Percentiles rank a stretch among this genome's conserved stretches.
These are phyloP conservation scores for Meta bourneti DNA, from an alignment of 2,888 invertebrate species.

Conservation along the genomic window DNA sequence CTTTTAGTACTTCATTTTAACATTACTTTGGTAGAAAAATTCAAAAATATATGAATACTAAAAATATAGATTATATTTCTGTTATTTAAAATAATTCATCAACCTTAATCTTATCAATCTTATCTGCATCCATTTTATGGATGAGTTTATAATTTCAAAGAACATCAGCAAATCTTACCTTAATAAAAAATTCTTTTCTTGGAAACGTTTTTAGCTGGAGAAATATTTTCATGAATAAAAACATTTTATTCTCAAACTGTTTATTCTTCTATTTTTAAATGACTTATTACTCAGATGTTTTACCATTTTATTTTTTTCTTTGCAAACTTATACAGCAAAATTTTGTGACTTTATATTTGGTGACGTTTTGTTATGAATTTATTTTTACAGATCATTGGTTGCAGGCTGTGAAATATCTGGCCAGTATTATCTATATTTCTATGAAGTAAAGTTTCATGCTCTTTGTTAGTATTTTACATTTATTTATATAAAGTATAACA, in stretches of 20 bases:
- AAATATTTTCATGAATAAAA: no score
- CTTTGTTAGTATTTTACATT: background rate
- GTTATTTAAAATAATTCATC: background rate
- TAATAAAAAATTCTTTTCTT: no score
- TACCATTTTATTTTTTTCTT: conserved; percentile 3
- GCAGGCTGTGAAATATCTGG: conserved; percentile 16
- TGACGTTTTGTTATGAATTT: background rate
- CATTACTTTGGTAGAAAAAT: no score
- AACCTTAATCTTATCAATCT: background rate
- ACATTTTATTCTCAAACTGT: no score
- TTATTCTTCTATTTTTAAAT: background rate
- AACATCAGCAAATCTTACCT: no score
- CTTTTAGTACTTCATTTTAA: no score
- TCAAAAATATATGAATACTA: no score
- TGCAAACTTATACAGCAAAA: background rate
- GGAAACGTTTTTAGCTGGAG: no score
- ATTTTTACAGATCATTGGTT: conserved; percentile 45
- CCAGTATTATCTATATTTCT: conserved; percentile 31
- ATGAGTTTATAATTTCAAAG: no score
- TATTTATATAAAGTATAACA: background rate
- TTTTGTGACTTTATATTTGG: no score
- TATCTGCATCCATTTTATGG: background rate
- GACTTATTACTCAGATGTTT: background rate
- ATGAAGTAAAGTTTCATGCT: conserved; percentile 54
- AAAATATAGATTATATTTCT: background rate